These are phyloP conservation scores for Melanotaenia pygmaea DNA, from an alignment of 2,797 vertebrate genomes.

Conservation along the genomic window DNA sequence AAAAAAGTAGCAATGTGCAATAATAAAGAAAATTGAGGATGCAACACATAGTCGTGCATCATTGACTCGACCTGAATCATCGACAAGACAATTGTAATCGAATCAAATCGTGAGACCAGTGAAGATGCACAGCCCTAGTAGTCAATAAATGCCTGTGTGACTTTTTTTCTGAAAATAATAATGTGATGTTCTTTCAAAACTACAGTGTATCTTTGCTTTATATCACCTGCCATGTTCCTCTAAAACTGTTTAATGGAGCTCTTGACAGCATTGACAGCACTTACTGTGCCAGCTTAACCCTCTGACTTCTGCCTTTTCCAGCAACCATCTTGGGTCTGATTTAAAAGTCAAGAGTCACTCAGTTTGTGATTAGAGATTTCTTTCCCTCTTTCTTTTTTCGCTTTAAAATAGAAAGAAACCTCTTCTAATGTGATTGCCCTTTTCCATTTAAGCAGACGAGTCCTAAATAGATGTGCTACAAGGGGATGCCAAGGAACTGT, in stretches of 20 bases:
- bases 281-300: constrained; percentile 61
- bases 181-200: neutral
- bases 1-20: no score
- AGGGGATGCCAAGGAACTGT: constrained; percentile 82
- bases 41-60: no score
- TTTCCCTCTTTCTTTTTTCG: constrained; percentile 43
- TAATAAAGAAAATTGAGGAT: no score
- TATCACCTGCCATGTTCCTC: neutral
- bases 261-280: constrained; percentile 46
- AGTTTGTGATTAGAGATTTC: constrained; percentile 62
- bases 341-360: constrained; percentile 74
- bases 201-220: neutral
- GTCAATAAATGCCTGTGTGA: neutral
- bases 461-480: constrained; percentile 74
- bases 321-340: constrained; percentile 55
- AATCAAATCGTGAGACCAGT: no score
- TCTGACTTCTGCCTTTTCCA: constrained; percentile 66
- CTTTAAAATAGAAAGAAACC: constrained; percentile 73
- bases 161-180: neutral
- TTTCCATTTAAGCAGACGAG: constrained; percentile 79
- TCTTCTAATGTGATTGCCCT: constrained; percentile 83
- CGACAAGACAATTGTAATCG: no score
- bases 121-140: no score
- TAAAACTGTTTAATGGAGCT: constrained; percentile 30
- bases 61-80: no score